Evolutionary conservation across 1,140 invertebrate genomes (phyloP).

Genomic region (Aphelenchoides besseyi): DNA sequence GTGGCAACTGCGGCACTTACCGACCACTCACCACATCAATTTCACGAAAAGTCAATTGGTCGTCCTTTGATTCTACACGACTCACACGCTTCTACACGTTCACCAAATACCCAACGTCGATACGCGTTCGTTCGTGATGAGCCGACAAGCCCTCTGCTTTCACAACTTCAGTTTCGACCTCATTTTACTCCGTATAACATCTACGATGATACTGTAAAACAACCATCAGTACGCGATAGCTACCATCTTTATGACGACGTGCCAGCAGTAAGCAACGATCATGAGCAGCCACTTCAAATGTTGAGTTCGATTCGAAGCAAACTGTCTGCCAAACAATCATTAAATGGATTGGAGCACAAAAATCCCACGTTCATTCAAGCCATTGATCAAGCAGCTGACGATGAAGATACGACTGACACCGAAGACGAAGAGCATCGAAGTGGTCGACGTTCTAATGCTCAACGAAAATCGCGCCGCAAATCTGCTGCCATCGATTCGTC

Average conservation of each 20-base stretch:
- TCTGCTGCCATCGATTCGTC: neutral
- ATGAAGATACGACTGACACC: constrained; percentile 10
- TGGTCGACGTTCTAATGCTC: neutral
- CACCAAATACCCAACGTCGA: neutral
- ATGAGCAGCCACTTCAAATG: neutral
- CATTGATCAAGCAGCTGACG: neutral
- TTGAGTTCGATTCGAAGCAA: neutral
- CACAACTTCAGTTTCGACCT: constrained; percentile 26
- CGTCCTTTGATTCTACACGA: neutral
- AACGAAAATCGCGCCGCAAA: constrained; percentile 7
- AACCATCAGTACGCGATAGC: neutral
- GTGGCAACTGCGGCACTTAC: constrained; percentile 28
- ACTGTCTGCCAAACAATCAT: neutral
- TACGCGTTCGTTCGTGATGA: constrained; percentile 35
- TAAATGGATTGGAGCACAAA: neutral
- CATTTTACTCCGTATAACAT: constrained; percentile 26
- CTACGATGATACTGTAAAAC: constrained; percentile 32
- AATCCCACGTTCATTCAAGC: neutral
- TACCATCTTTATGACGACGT: constrained; percentile 42
- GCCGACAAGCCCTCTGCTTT: constrained; percentile 9
- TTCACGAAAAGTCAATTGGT: neutral
- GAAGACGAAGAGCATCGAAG: neutral
- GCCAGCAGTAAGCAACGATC: neutral
- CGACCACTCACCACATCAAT: neutral
- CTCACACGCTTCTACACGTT: neutral